Conservation (phyloP, 2,113 vertebrate genomes). For the Globicephala melas region DNA sequence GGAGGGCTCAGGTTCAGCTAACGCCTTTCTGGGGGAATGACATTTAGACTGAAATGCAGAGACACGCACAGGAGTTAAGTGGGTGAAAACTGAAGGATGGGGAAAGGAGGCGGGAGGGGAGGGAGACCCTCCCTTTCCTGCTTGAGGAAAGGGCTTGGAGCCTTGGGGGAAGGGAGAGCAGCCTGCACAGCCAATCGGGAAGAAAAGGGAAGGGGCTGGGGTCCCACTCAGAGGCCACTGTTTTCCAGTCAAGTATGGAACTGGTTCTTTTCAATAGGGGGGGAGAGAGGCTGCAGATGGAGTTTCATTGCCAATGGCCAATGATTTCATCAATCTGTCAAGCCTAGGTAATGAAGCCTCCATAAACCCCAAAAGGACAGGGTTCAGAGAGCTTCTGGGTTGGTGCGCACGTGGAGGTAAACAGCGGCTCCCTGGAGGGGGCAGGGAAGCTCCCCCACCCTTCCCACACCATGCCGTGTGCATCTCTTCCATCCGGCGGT, state of each 20-base stretch:
- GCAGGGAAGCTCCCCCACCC: no score
- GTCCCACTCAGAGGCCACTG: background rate
- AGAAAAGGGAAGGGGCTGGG: fast-evolving
- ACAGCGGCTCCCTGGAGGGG: background rate
- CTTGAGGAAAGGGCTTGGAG: background rate
- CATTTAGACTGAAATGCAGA: background rate
- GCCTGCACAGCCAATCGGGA: background rate
- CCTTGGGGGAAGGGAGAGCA: background rate
- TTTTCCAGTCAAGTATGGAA: background rate
- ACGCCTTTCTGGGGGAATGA: background rate
- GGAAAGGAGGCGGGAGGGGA: no score
- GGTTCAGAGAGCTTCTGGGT: background rate
- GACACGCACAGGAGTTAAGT: background rate
- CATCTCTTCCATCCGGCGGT: background rate
- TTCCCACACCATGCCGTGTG: background rate
- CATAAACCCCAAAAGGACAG: background rate
- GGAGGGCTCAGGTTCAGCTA: background rate
- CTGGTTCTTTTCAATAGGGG: background rate
- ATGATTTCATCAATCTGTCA: background rate
- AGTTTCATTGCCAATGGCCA: background rate
- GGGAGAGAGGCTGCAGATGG: background rate
- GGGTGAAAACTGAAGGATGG: background rate
- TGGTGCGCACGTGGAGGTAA: background rate
- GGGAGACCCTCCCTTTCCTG: background rate
- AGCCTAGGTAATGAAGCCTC: background rate